Percentiles rank a stretch among this genome's conserved stretches.
phyloP scores from a whole-genome alignment of 2,797 vertebrate genomes.

The Petrocephalus schoutedeni region DNA sequence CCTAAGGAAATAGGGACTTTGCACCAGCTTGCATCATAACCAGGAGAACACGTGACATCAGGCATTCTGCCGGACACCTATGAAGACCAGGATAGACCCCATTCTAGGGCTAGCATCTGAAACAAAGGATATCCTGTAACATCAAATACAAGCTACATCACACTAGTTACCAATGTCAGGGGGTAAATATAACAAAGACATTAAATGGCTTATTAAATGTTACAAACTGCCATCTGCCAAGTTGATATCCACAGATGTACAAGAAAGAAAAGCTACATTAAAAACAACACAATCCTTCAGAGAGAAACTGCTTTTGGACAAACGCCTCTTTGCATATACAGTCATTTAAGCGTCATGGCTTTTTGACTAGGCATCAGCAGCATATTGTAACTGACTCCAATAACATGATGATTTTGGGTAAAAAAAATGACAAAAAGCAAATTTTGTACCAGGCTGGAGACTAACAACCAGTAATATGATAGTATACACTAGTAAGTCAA shows the following conservation, averaged over 20 bases:
- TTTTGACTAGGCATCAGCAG: background rate
- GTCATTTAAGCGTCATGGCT: background rate
- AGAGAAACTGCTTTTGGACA: background rate
- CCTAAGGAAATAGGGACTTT: background rate
- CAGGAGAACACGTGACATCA: background rate
- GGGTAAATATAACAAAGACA: background rate
- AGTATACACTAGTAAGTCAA: background rate
- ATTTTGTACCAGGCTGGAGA: background rate
- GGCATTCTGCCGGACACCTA: slow-evolving; percentile 11
- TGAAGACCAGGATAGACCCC: background rate
- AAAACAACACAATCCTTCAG: background rate
- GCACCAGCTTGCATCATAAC: slow-evolving; percentile 10
- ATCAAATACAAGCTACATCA: background rate
- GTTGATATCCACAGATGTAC: background rate
- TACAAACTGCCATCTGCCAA: background rate
- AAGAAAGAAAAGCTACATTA: background rate
- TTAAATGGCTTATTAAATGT: background rate
- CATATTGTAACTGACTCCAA: background rate
- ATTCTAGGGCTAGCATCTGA: slow-evolving; percentile 12
- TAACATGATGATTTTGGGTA: slow-evolving; percentile 4
- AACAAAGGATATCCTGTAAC: background rate
- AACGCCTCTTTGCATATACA: background rate
- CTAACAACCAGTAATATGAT: background rate
- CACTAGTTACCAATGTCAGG: background rate
- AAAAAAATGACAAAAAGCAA: background rate